Base-by-base conservation (phyloP, 2,797 vertebrate species). In the Valencia hispanica region DNA sequence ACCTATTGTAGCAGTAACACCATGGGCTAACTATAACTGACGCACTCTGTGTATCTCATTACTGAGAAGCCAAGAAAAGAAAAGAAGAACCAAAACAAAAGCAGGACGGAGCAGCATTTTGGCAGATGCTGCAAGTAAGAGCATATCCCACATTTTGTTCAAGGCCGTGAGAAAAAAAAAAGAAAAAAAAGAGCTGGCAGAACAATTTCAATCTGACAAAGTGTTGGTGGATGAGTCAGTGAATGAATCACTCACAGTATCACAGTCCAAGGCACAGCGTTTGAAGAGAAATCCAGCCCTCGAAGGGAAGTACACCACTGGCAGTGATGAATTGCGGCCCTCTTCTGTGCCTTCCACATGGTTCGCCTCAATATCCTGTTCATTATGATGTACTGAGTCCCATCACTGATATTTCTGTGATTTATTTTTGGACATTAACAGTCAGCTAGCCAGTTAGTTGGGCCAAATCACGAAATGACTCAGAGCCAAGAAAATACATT, bases 191-290 rank as follows among this genome's bases (percentile, higher is more conserved):
- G 84, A 83, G 80, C 73, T 87, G 86, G 87, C 87, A 92, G 83
- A 71, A 89, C 86, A 87, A 86, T 86, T 77, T 86, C 75, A 85
- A 86, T 87, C 80, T 88, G 92, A 93, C 87, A 89, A 88, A 89
- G 81, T 88, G 86, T 84, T 85, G 80, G 83, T 85, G 82, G 87
- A 88, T 91, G 91, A 93, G 86, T 88, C 86, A 88, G 89, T 78
- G 86, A 88, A 88, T 91, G 81, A 91, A 89, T 91, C 84, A 88
- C 81, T 86, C 83, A 86, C 78, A 68, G 79, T 89, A 82, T 87
- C 83, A 78, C 74, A 89, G 82, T 90, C 82, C 88, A 89, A 86
- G 89, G 91, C 87, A 73, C 83, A 76, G 84, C 73, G 32, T 78
- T 85, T 84, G 86, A 82, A 89, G 80, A 87, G 69, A 89, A 87